Percentiles rank a stretch among this genome's conserved stretches.
Evolutionary conservation across 1,140 invertebrate genomes (phyloP).

Genomic region (Aporrectodea caliginosa): DNA sequence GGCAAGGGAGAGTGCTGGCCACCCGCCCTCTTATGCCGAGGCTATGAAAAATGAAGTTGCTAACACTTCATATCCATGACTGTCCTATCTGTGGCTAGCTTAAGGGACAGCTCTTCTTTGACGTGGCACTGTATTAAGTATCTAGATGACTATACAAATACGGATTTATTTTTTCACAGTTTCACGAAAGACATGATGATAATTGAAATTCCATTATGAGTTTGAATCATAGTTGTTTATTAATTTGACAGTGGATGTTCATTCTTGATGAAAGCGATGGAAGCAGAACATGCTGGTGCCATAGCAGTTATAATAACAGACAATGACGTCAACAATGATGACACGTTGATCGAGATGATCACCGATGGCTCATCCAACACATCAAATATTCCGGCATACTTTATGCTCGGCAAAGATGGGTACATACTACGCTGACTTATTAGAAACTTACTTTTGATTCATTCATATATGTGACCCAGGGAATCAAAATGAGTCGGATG

Average conservation of each 20-base stretch:
- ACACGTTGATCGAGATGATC: neutral
- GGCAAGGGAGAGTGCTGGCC: no score
- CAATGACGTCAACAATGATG: neutral
- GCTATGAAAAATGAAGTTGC: neutral
- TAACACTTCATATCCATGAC: neutral
- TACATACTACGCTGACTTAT: no score
- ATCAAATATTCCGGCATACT: neutral
- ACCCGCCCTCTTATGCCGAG: no score
- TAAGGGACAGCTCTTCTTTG: neutral
- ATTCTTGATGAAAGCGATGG: neutral
- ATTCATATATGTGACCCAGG: no score
- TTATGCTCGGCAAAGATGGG: neutral
- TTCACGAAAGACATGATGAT: neutral
- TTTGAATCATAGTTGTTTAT: no score
- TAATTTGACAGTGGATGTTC: neutral
- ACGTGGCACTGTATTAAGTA: neutral
- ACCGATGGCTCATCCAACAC: neutral
- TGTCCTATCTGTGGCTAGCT: neutral
- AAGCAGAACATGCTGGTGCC: neutral
- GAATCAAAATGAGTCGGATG: no score
- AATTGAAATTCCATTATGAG: neutral
- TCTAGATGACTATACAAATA: neutral
- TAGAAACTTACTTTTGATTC: no score
- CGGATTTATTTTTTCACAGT: neutral
- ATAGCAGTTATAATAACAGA: neutral